These are phyloP conservation scores for Etia nguti DNA, from an alignment of 2,113 vertebrate species.

Conservation along the genomic window DNA sequence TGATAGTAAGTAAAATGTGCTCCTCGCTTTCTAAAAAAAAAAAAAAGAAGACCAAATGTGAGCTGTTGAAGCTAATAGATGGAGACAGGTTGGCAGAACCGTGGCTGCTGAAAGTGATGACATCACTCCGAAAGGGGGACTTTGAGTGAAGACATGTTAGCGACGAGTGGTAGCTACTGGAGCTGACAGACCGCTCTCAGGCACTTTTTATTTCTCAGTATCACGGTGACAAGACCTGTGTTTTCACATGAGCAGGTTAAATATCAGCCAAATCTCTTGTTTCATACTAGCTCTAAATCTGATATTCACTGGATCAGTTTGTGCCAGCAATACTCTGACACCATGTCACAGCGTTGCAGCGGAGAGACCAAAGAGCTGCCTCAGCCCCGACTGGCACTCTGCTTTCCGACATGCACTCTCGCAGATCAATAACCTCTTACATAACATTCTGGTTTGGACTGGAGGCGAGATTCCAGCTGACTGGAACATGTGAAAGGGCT, in stretches of 20 bases:
- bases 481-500: slow-evolving; percentile 70
- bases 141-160: slow-evolving; percentile 29
- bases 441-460: slow-evolving; percentile 68
- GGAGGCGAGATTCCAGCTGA: slow-evolving; percentile 71
- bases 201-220: slow-evolving; percentile 8
- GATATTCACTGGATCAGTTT: background rate
- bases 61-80: slow-evolving; percentile 42
- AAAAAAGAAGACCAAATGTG: background rate
- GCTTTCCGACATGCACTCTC: slow-evolving; percentile 37
- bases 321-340: background rate
- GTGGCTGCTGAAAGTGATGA: slow-evolving; percentile 45
- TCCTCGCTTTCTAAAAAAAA: background rate
- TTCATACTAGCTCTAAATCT: background rate
- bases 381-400: slow-evolving; percentile 14
- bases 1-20: background rate
- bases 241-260: slow-evolving; percentile 20
- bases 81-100: slow-evolving; percentile 29
- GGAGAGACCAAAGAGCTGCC: slow-evolving; percentile 39
- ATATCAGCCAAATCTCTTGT: background rate
- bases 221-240: background rate
- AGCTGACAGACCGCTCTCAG: slow-evolving; percentile 43
- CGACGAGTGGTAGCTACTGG: slow-evolving; percentile 39
- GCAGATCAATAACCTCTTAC: slow-evolving; percentile 73
- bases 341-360: slow-evolving; percentile 27
- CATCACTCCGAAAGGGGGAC: slow-evolving; percentile 38